A percentile compares a stretch with the other conserved stretches of the same genome.
Conservation (phyloP, 2,888 invertebrate species). For the Catotricha subobsoleta region DNA sequence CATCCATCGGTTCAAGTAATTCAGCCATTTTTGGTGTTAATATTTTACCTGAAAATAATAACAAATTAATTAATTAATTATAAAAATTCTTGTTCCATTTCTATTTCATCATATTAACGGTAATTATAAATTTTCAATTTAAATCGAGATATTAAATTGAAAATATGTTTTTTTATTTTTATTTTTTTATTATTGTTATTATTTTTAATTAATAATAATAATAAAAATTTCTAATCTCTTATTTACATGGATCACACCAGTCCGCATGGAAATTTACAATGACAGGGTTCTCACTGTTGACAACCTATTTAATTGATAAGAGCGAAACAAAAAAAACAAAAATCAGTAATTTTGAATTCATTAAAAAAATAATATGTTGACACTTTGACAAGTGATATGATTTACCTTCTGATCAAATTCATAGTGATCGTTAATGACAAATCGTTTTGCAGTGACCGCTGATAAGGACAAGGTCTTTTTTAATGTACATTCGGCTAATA, state of each 20-base stretch:
- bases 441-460: slow-evolving; percentile 16
- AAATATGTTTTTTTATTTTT: background rate
- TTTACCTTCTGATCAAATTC: slow-evolving; percentile 58
- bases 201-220: too few species aligned
- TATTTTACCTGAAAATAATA: slow-evolving; percentile 19
- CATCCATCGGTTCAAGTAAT: slow-evolving; percentile 48
- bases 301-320: slow-evolving; percentile 33
- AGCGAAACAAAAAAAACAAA: background rate
- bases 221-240: background rate
- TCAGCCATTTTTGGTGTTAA: slow-evolving; percentile 67
- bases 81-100: too few species aligned
- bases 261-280: slow-evolving; percentile 83
- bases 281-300: slow-evolving; percentile 70
- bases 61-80: background rate
- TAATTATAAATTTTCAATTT: too few species aligned
- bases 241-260: slow-evolving; percentile 82
- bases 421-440: slow-evolving; percentile 50
- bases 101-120: too few species aligned
- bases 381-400: too few species aligned
- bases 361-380: too few species aligned
- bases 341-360: too few species aligned
- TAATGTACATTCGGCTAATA: background rate
- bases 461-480: slow-evolving; percentile 12
- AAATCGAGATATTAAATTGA: background rate
- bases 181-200: background rate